These are phyloP conservation scores for Ctenopoma kingsleyae DNA, from an alignment of 2,797 vertebrate genomes.

Conservation along the genomic window DNA sequence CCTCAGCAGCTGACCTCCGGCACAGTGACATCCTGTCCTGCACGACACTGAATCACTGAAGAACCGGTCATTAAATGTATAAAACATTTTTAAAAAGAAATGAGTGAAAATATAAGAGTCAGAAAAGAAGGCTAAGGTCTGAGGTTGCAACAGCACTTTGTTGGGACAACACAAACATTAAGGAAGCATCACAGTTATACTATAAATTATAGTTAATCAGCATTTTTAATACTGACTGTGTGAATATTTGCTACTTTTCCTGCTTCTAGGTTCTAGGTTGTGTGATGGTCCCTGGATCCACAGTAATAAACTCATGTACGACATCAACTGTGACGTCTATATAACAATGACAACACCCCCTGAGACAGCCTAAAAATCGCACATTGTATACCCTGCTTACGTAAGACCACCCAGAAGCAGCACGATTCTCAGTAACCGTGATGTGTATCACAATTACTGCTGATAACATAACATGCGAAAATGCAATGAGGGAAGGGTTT, in stretches of 20 bases:
- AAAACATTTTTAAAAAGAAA: background rate
- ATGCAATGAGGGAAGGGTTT: too few relatives aligned
- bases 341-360: too few relatives aligned
- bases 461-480: background rate
- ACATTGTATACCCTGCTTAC: too few relatives aligned
- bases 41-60: background rate
- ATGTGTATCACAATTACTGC: background rate
- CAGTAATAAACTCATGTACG: too few relatives aligned
- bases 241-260: slow-evolving; percentile 11
- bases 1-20: slow-evolving; percentile 7
- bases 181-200: background rate
- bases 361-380: too few relatives aligned
- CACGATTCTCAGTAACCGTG: too few relatives aligned
- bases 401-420: too few relatives aligned
- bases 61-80: background rate
- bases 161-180: slow-evolving; percentile 1
- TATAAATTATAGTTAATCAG: background rate
- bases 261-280: background rate
- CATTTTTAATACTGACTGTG: background rate
- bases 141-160: background rate
- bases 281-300: too few relatives aligned
- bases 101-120: background rate
- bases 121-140: background rate
- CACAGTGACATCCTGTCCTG: slow-evolving; percentile 35
- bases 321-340: too few relatives aligned